Conservation (phyloP, 2,888 invertebrate genomes). For the Cheilosia pagana region DNA sequence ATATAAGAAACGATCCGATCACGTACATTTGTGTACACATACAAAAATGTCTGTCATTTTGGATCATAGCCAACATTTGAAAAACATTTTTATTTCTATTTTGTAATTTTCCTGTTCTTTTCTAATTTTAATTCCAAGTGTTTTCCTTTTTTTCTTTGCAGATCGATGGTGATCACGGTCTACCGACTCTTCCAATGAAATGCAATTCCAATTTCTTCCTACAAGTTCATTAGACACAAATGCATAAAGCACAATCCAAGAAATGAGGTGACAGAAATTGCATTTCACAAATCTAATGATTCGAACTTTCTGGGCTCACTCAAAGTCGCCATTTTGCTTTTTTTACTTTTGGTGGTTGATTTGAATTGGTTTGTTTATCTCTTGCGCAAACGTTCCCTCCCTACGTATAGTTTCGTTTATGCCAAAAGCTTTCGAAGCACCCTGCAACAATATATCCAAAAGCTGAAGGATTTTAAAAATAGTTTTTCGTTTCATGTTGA, state of each 20-base stretch:
- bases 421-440: slow-evolving; percentile 14
- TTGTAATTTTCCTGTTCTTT: slow-evolving; percentile 1
- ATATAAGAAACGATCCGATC: background rate
- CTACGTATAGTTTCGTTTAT: background rate
- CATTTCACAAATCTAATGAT: background rate
- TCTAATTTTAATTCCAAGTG: slow-evolving; percentile 27
- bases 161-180: slow-evolving; percentile 20
- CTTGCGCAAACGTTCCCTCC: slow-evolving; percentile 1
- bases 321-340: slow-evolving; percentile 5
- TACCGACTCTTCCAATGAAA: slow-evolving; percentile 31
- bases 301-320: background rate
- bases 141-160: slow-evolving; percentile 9
- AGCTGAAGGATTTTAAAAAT: slow-evolving; percentile 58
- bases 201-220: slow-evolving; percentile 28
- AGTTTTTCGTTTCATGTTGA: slow-evolving; percentile 72
- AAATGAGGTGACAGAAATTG: slow-evolving; percentile 18
- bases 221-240: slow-evolving; percentile 57
- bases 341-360: background rate
- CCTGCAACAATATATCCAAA: slow-evolving; percentile 69
- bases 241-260: background rate
- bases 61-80: slow-evolving; percentile 44
- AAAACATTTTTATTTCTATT: slow-evolving; percentile 9
- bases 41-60: slow-evolving; percentile 25
- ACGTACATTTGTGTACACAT: background rate
- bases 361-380: slow-evolving; percentile 22